phyloP scores from a whole-genome alignment of 2,888 invertebrate genomes.

The Villa cingulata region DNA sequence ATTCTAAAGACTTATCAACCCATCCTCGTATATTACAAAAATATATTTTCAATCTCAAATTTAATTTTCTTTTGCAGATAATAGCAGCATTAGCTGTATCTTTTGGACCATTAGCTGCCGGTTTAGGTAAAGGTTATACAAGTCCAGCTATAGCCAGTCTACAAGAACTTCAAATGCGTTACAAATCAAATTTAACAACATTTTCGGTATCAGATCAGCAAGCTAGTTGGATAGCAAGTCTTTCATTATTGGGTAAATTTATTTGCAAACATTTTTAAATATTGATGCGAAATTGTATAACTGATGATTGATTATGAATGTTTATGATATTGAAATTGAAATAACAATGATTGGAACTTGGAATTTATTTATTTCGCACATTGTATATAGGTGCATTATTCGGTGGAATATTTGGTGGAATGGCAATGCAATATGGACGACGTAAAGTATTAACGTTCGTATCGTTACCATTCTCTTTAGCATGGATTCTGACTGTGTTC shows the following conservation, averaged over 20 bases:
- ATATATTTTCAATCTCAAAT: too few species aligned
- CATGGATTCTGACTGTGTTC: slow-evolving; percentile 70
- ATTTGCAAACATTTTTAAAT: too few species aligned
- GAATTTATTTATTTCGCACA: too few species aligned
- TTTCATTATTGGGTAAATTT: slow-evolving; percentile 51
- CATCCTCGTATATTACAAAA: too few species aligned
- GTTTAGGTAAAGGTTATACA: slow-evolving; percentile 60
- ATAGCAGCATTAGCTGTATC: slow-evolving; percentile 58
- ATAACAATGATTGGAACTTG: background rate
- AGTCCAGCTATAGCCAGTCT: slow-evolving; percentile 60
- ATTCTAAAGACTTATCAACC: too few species aligned
- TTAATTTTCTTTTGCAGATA: slow-evolving; percentile 46
- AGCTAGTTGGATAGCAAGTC: slow-evolving; percentile 60
- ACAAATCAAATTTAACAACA: slow-evolving; percentile 36
- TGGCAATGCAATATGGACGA: slow-evolving; percentile 57
- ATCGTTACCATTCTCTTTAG: slow-evolving; percentile 60
- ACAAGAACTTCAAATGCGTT: slow-evolving; percentile 39
- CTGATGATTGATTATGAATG: too few species aligned
- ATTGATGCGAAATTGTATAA: too few species aligned
- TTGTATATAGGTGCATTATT: slow-evolving; percentile 47
- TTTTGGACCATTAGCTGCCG: slow-evolving; percentile 57
- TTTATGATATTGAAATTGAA: background rate
- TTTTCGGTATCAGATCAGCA: slow-evolving; percentile 52
- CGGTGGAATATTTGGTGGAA: slow-evolving; percentile 60
- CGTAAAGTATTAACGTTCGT: slow-evolving; percentile 54